Evolutionary conservation across 2,797 vertebrate genomes (phyloP).

Genomic region (Myotis daubentonii): DNA sequence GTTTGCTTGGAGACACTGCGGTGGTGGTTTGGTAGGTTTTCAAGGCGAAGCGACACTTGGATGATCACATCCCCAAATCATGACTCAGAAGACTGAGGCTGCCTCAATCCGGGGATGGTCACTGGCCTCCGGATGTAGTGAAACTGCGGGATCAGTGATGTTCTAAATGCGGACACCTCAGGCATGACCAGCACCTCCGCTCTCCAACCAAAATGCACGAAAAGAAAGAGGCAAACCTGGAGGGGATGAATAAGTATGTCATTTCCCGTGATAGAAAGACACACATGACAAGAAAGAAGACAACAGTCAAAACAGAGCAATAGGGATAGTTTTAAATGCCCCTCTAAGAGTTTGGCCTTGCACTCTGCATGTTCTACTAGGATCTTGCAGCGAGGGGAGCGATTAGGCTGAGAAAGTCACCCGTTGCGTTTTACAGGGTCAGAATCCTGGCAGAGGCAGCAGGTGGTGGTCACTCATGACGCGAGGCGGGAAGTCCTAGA

Average conservation of each 20-base stretch:
- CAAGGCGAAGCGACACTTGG: conserved; percentile 72
- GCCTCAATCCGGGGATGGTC: conserved; percentile 78
- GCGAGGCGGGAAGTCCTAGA: background rate
- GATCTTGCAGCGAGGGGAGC: background rate
- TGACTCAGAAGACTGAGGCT: conserved; percentile 77
- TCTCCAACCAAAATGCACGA: conserved; percentile 64
- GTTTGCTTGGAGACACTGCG: conserved; percentile 70
- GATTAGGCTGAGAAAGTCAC: background rate
- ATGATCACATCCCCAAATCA: conserved; percentile 78
- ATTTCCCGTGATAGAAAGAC: conserved; percentile 33
- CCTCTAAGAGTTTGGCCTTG: background rate
- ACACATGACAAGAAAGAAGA: conserved; percentile 30
- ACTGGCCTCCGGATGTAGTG: conserved; percentile 76
- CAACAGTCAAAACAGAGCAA: conserved; percentile 32
- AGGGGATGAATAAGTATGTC: background rate
- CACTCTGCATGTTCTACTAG: background rate
- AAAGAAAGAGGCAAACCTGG: background rate
- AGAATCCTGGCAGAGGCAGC: background rate
- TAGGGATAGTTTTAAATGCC: background rate
- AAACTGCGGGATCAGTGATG: conserved; percentile 72
- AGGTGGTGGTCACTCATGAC: background rate
- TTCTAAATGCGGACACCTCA: conserved; percentile 71
- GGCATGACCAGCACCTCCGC: conserved; percentile 57
- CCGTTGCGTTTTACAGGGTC: background rate
- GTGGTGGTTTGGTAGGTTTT: conserved; percentile 66